These are phyloP conservation scores for Jordanella pulchra DNA, from an alignment of 2,797 vertebrate species.

Conservation along the genomic window DNA sequence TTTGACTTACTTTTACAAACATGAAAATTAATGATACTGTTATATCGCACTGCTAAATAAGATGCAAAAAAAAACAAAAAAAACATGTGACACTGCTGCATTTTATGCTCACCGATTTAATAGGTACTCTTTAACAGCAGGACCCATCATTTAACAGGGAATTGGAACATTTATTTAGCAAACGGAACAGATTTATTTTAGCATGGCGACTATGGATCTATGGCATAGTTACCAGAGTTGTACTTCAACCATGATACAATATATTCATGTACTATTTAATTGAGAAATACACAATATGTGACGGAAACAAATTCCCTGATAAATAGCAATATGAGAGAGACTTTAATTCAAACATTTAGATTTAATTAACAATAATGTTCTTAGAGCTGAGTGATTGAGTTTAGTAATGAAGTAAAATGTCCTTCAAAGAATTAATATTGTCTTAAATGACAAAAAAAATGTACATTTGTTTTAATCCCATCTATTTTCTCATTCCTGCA, in stretches of 20 bases:
- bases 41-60: conserved; percentile 14
- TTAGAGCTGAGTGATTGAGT: conserved; percentile 53
- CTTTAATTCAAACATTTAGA: conserved; percentile 32
- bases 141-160: conserved; percentile 25
- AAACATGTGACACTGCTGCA: conserved; percentile 7
- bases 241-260: conserved; percentile 63
- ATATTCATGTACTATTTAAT: conserved; percentile 62
- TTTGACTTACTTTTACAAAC: conserved; percentile 37
- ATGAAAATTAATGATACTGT: conserved; percentile 26
- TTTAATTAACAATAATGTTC: conserved; percentile 53
- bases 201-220: conserved; percentile 35
- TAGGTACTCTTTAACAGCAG: conserved; percentile 19
- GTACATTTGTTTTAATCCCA: background rate
- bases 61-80: conserved; percentile 8
- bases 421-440: conserved; percentile 58
- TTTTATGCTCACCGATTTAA: conserved; percentile 28
- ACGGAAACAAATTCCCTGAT: conserved; percentile 53
- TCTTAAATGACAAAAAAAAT: conserved; percentile 15
- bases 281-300: conserved; percentile 61
- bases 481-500: background rate
- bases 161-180: conserved; percentile 56
- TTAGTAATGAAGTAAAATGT: conserved; percentile 45
- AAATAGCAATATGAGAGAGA: conserved; percentile 49
- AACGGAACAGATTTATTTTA: conserved; percentile 52
- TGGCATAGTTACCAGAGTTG: conserved; percentile 38